These are phyloP conservation scores for Yponomeuta cagnagella DNA, from an alignment of 2,888 invertebrate genomes.

Conservation along the genomic window DNA sequence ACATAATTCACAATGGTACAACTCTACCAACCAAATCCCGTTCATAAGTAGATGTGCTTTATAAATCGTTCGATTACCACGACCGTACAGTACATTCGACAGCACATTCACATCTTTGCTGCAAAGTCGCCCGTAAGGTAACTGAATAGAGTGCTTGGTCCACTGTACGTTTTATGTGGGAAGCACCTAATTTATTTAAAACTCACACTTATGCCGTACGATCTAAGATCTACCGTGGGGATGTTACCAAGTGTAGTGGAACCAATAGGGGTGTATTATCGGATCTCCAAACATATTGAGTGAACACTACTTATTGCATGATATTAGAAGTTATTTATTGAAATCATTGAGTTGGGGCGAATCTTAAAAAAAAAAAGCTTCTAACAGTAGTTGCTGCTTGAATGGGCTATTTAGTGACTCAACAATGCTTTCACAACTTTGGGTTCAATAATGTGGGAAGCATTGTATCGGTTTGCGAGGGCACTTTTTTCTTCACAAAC, in stretches of 20 bases:
- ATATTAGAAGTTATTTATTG: background rate
- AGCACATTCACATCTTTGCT: background rate
- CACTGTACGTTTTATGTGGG: too few relatives aligned
- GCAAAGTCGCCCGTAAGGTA: too few relatives aligned
- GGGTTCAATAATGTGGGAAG: background rate
- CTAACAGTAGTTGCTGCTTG: background rate
- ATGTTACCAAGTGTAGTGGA: background rate
- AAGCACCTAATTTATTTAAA: background rate
- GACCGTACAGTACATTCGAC: conserved; percentile 29
- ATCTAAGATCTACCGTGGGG: background rate
- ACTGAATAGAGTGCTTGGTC: too few relatives aligned
- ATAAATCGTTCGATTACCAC: conserved; percentile 41
- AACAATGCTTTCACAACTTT: background rate
- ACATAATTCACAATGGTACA: conserved; percentile 27
- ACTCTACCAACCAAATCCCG: conserved; percentile 35
- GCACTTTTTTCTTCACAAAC: background rate
- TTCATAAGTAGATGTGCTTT: conserved; percentile 41
- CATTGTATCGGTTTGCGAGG: background rate
- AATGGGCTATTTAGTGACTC: background rate
- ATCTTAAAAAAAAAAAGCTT: background rate
- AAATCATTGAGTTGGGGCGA: background rate
- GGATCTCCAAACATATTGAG: background rate
- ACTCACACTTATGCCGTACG: background rate
- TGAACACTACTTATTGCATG: background rate
- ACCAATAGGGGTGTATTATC: background rate